Percentiles rank a stretch among this genome's conserved stretches.
Evolutionary conservation across 2,113 vertebrate genomes (phyloP).

Genomic region (Lasiurus borealis): DNA sequence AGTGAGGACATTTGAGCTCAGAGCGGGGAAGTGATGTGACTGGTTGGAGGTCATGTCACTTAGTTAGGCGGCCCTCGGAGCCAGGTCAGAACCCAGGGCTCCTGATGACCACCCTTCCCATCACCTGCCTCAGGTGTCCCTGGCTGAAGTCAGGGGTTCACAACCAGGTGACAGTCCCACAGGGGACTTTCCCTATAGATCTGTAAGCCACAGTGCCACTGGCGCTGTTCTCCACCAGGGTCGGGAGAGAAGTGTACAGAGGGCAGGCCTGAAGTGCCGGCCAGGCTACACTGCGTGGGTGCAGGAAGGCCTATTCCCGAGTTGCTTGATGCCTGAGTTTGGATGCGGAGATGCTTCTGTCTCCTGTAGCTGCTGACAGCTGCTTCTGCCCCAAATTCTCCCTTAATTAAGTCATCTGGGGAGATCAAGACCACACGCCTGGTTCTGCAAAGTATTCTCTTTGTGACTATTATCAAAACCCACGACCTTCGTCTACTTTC

Average conservation of each 20-base stretch:
- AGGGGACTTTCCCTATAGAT: neutral
- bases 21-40: neutral
- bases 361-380: constrained; percentile 20
- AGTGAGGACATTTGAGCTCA: neutral
- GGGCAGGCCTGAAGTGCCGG: neutral
- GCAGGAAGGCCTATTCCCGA: neutral
- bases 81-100: neutral
- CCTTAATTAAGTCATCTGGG: constrained; percentile 60
- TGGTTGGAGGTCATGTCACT: neutral
- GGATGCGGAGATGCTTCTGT: neutral
- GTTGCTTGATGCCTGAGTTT: neutral
- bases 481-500: constrained; percentile 11
- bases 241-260: neutral
- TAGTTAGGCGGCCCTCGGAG: neutral
- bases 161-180: neutral
- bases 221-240: rapidly evolving
- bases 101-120: neutral
- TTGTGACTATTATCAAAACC: constrained; percentile 43
- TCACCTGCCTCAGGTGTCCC: neutral
- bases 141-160: neutral
- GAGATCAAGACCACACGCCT: constrained; percentile 64
- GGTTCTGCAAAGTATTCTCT: neutral
- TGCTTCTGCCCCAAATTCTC: constrained; percentile 56
- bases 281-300: neutral
- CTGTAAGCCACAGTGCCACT: too few species aligned